phyloP scores from a whole-genome alignment of 2,797 vertebrate genomes.

The Chaenodraco wilsoni region DNA sequence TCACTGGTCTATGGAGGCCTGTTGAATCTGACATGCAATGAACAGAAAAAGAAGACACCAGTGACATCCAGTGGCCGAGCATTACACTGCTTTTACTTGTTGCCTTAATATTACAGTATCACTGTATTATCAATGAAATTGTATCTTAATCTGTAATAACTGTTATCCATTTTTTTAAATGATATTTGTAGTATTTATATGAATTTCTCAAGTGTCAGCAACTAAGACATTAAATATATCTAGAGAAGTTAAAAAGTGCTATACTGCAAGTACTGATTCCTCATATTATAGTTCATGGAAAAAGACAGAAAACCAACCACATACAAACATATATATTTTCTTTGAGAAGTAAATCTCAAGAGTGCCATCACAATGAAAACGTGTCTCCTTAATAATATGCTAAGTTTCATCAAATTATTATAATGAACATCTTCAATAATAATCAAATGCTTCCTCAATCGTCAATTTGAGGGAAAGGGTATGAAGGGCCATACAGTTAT shows the following conservation, averaged over 20 bases:
- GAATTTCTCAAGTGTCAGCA: neutral
- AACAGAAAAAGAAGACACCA: conserved; percentile 42
- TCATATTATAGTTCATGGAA: no score
- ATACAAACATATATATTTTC: no score
- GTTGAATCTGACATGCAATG: neutral
- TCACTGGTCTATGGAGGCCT: conserved; percentile 10
- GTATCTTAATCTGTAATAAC: neutral
- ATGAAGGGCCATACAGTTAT: neutral
- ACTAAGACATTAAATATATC: neutral
- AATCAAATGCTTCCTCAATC: no score
- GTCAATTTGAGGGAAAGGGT: no score
- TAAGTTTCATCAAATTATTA: no score
- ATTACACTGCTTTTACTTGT: neutral
- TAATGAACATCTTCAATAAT: no score
- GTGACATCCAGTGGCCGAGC: conserved; percentile 67
- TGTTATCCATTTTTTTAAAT: neutral
- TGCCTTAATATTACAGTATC: neutral
- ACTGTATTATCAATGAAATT: neutral
- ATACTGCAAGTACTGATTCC: no score
- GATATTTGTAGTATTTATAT: neutral
- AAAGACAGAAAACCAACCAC: no score
- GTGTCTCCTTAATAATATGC: no score
- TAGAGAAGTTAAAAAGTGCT: neutral
- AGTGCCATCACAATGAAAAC: no score
- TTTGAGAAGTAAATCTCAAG: no score